Percentiles rank a stretch among this genome's conserved stretches.
These are phyloP conservation scores for Euphysa ruthae DNA, from an alignment of 30 jellyfish, hydroid and myxozoan species.

Conservation along the genomic window DNA sequence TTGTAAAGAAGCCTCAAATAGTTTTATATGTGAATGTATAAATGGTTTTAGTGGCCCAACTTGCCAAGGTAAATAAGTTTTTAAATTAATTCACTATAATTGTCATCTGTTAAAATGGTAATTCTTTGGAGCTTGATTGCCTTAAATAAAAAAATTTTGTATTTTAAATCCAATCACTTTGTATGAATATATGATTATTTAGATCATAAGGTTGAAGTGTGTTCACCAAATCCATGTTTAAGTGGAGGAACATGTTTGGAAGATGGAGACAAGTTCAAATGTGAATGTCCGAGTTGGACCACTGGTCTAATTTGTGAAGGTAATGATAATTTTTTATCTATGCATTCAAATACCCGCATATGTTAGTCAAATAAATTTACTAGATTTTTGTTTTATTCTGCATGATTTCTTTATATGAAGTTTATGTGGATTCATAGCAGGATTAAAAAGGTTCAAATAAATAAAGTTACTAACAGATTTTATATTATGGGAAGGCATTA, in stretches of 20 bases:
- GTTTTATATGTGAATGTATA: slow-evolving; percentile 46
- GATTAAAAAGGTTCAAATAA: too few relatives aligned
- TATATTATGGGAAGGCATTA: too few relatives aligned
- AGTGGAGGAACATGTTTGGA: slow-evolving; percentile 77
- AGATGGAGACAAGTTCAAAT: slow-evolving; percentile 45
- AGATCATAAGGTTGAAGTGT: slow-evolving; percentile 42
- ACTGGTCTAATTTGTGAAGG: slow-evolving; percentile 59
- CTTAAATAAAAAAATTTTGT: background rate
- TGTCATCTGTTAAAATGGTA: too few relatives aligned
- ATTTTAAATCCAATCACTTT: background rate
- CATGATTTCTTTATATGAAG: too few relatives aligned
- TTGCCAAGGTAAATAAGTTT: slow-evolving; percentile 45
- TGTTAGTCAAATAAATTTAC: too few relatives aligned
- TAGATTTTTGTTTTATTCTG: too few relatives aligned
- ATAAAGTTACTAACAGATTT: too few relatives aligned
- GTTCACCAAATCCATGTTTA: slow-evolving; percentile 69
- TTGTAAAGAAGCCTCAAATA: slow-evolving; percentile 41
- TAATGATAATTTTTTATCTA: background rate
- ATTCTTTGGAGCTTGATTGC: too few relatives aligned
- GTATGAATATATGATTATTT: background rate
- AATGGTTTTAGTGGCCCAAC: slow-evolving; percentile 68
- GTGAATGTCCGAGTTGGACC: slow-evolving; percentile 42
- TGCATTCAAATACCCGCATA: background rate
- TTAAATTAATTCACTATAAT: background rate
- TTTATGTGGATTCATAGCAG: too few relatives aligned